These are phyloP conservation scores for Anarhynchus alexandrinus DNA, from an alignment of 2,113 vertebrate genomes.

Conservation along the genomic window DNA sequence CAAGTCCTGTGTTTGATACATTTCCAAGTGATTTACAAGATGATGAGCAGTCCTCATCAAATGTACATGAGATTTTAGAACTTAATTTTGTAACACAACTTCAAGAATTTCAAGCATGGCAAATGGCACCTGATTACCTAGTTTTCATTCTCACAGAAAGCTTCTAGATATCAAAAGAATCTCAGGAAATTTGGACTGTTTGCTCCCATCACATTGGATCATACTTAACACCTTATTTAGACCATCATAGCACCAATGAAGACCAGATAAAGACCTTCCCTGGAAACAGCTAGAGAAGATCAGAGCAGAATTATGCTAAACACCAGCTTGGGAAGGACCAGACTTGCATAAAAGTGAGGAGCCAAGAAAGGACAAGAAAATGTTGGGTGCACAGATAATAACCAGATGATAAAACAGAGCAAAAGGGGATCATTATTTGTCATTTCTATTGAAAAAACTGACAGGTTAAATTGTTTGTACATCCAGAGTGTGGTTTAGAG, in stretches of 20 bases:
- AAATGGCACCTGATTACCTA: not conserved
- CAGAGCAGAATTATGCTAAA: not conserved
- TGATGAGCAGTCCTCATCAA: not conserved
- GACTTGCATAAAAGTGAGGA: not conserved
- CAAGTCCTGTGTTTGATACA: not conserved
- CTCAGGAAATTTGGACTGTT: not conserved
- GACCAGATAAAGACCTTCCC: not conserved
- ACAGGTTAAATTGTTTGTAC: not conserved
- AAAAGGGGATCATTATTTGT: not conserved
- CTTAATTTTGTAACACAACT: not conserved
- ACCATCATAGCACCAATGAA: not conserved
- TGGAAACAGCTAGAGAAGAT: not conserved
- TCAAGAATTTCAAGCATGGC: not conserved
- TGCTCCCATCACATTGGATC: not conserved
- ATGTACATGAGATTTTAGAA: not conserved
- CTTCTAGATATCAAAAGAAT: not conserved
- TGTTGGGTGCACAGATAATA: not conserved
- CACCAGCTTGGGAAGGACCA: not conserved
- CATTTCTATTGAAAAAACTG: not conserved
- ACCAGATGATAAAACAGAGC: not conserved
- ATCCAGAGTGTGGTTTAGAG: not conserved
- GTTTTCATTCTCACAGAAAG: not conserved
- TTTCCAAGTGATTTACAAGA: not conserved
- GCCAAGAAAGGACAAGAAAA: not conserved
- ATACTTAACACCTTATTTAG: not conserved